Base-by-base conservation (phyloP, 2,888 invertebrate genomes). In the Eupithecia abbreviata region DNA sequence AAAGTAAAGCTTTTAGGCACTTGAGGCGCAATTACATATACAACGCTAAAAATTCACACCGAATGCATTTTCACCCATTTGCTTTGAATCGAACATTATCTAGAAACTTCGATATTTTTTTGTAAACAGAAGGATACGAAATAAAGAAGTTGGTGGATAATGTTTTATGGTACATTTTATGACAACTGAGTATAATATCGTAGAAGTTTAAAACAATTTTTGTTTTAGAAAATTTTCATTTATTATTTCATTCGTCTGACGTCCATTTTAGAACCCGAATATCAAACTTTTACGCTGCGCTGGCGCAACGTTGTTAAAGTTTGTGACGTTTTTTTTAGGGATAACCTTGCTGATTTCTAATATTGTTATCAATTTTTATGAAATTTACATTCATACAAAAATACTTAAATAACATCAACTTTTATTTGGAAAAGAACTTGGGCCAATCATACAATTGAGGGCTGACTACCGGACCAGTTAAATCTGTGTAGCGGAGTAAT, bases 1-100 rank as follows among this genome's bases (percentile, higher is more conserved):
- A 86, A 89, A 89, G 88, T 87, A 90, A 90, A 91, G 91, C 91
- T 91, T 92, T 91, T 90, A 91, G 90, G 85, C 90, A 87, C 90
- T 91, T 84, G 86, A 90, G 85, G 85, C 84, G 86, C 88, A 90
- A 90, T 92, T 90, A 90, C 87, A 88, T 85, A 83, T 80, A 9
- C 82, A 83, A 84, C 84, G 85, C 85, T 67, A 88, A 90, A 88
- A 88, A 87, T 89, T 87, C 85, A 83, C 85, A 85, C 85, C 85
- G 84, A 84, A 85, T 85, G 85, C 84, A 82, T 85, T 87, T 86
- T 82, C 85, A 79, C 81, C 84, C 84, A 85, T 84, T 84, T 86
- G 67, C 67, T 9, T 45, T 82, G 81, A 85, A 85, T 84, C 85
- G 86, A 87, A 87, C 87, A 87, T 85, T 88, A 18, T 58, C 18